Percentiles rank a stretch among this genome's conserved stretches.
Evolutionary conservation across 2,113 vertebrate genomes (phyloP).

Genomic region (Diadophis punctatus): DNA sequence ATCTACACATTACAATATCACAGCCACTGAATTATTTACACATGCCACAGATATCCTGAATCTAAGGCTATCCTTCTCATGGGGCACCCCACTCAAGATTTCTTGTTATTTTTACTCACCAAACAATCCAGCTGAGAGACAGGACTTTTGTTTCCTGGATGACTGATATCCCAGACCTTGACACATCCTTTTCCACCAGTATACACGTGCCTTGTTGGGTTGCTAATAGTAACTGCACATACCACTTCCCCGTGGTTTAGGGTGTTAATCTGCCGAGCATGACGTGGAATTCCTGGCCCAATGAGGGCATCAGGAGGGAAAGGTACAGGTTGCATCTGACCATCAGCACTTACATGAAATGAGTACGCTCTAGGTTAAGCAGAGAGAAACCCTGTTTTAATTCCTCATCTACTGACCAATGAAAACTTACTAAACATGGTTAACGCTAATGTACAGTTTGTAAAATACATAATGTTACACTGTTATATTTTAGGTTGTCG

Average conservation of each 20-base stretch:
- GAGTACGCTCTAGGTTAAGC: slow-evolving; percentile 72
- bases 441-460: neutral
- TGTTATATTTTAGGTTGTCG: neutral
- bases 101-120: slow-evolving; percentile 61
- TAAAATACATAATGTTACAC: neutral
- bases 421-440: neutral
- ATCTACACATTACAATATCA: neutral
- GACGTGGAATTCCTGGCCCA: slow-evolving; percentile 79
- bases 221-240: slow-evolving; percentile 82
- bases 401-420: neutral
- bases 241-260: slow-evolving; percentile 81
- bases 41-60: neutral
- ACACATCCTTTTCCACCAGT: slow-evolving; percentile 81
- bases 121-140: slow-evolving; percentile 83
- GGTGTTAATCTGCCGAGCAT: slow-evolving; percentile 81
- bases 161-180: slow-evolving; percentile 84
- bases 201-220: slow-evolving; percentile 79
- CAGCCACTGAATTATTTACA: neutral
- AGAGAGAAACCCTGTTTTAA: neutral
- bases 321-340: slow-evolving; percentile 82
- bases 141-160: slow-evolving; percentile 81
- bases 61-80: neutral
- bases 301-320: slow-evolving; percentile 82
- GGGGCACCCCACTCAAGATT: neutral
- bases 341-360: slow-evolving; percentile 80